Percentiles rank a stretch among this genome's conserved stretches.
Evolutionary conservation across 92 coral and sea anemone species (phyloP).

Genomic region (Phenganax subtilis): DNA sequence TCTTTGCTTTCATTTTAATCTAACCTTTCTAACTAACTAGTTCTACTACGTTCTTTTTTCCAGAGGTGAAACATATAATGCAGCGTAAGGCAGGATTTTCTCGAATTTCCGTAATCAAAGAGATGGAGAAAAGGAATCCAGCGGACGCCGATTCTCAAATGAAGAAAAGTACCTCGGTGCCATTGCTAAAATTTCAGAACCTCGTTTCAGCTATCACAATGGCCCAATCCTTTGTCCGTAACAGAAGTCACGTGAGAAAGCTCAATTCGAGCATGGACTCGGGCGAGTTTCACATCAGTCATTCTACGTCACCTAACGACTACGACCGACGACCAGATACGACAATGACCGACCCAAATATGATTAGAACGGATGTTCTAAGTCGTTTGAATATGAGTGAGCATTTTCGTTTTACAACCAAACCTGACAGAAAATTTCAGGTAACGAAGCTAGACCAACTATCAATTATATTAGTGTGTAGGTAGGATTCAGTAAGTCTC

Average conservation of each 20-base stretch:
- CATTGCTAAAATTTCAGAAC: constrained; percentile 25
- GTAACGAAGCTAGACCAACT: background rate
- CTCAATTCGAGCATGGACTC: constrained; percentile 62
- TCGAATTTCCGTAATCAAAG: constrained; percentile 21
- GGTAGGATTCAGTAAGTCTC: no score
- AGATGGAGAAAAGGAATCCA: background rate
- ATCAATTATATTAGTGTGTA: background rate
- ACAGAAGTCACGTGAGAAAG: background rate
- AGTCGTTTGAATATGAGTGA: constrained; percentile 39
- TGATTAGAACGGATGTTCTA: constrained; percentile 27
- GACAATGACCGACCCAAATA: constrained; percentile 26
- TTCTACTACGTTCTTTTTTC: background rate
- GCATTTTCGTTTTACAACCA: constrained; percentile 30
- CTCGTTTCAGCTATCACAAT: constrained; percentile 30
- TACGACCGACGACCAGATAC: constrained; percentile 53
- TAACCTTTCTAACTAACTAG: no score
- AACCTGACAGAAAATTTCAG: constrained; percentile 37
- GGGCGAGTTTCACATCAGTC: constrained; percentile 84
- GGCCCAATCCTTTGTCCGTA: background rate
- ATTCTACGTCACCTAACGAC: constrained; percentile 92
- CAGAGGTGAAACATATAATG: no score
- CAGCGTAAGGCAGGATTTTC: constrained; percentile 38
- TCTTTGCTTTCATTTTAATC: no score
- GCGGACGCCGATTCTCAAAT: background rate
- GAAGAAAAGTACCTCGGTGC: background rate